Base-by-base conservation (phyloP, 1,140 invertebrate species). In the Ectropis grisescens region DNA sequence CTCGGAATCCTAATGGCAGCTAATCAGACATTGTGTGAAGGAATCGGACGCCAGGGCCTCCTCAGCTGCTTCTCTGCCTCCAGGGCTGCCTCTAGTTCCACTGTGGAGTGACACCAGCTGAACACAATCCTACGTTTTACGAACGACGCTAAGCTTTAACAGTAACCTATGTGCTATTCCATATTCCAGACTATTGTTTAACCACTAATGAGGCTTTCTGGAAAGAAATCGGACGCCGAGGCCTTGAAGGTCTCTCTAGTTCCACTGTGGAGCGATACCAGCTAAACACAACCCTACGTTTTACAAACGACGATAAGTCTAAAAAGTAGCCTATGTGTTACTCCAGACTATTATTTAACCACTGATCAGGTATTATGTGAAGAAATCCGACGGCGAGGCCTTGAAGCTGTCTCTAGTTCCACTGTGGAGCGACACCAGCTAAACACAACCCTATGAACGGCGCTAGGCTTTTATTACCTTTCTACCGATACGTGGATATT, bases 11-110 rank as follows among this genome's bases (percentile, higher is more conserved):
- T 47, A 47, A 50, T 55, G 33, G 10, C 16, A 28, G 36, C 28
- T 55, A 55, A 55, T 55, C 42, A 46, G 44, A 39, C 32, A 33
- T n/a, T n/a, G n/a, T n/a, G n/a, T n/a, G n/a, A n/a, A n/a, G n/a
- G n/a, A n/a, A n/a, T n/a, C 13, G 14, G 22, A 24, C 38, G 19
- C 19, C 9, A 5, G 19, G n/a, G 19, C 19, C 19, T 4, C 19
- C 4, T 9, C 9, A 22, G 9, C 9, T 9, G 19, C 19, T 4
- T 4, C 19, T 4, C 19, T 4, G 19, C n/a, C 19, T 22, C 19
- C 19, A 4, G 19, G 19, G 19, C 19, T 22, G 9, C 19, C 4
- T 9, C 9, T 4, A 22, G 4, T 22, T 22, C 4, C 9, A 5
- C 9, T 4, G 4, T 22, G 4, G 9, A 5, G 4, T 22, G 19